Evolutionary conservation across 2,797 vertebrate species (phyloP).

Genomic region (Malacoraja senta): DNA sequence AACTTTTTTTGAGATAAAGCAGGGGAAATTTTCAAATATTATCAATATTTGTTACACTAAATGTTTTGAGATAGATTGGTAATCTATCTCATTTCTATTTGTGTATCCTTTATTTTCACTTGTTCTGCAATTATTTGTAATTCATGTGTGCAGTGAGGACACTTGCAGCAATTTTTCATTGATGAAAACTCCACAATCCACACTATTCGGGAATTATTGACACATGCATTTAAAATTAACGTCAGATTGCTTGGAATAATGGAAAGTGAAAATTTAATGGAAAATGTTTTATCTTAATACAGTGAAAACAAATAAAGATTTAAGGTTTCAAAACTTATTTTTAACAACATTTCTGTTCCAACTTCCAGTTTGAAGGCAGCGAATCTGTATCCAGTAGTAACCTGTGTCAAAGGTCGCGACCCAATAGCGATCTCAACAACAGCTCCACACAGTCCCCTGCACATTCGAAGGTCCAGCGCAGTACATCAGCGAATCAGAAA

Average conservation of each 20-base stretch:
- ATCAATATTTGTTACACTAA: neutral
- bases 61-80: neutral
- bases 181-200: neutral
- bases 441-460: conserved; percentile 88
- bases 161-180: neutral
- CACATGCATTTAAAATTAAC: neutral
- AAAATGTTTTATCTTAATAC: neutral
- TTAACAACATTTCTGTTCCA: conserved; percentile 4
- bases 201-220: neutral
- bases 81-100: neutral
- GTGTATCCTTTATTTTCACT: too few species aligned
- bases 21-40: neutral
- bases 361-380: conserved; percentile 79
- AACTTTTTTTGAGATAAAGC: neutral
- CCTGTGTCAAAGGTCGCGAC: conserved; percentile 82
- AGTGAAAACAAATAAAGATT: neutral
- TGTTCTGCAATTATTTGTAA: neutral
- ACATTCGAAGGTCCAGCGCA: conserved; percentile 93
- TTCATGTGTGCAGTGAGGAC: neutral
- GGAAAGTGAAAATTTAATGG: neutral
- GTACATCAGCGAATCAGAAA: conserved; percentile 91
- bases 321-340: neutral
- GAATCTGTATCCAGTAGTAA: conserved; percentile 80
- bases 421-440: conserved; percentile 94
- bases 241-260: neutral